Conservation (phyloP, 2,113 vertebrate species). For the Cervus canadensis region DNA sequence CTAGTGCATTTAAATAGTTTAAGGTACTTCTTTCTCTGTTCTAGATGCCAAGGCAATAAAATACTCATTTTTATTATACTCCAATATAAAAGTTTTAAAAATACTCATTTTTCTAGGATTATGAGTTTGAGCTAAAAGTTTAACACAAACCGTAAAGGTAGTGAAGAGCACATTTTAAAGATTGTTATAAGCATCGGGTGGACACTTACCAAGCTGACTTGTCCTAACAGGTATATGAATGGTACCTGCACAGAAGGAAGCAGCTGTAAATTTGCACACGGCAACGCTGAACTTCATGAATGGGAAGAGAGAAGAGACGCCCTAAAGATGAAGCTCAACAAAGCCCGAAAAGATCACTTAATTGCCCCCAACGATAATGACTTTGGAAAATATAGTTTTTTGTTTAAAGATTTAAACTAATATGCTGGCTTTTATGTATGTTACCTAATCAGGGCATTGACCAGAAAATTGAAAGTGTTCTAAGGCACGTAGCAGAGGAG, state of each 20-base stretch:
- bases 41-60: background rate
- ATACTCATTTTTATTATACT: background rate
- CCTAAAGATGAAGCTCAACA: constrained; percentile 96
- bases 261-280: constrained; percentile 93
- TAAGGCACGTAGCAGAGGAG: constrained; percentile 81
- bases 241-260: constrained; percentile 90
- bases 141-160: background rate
- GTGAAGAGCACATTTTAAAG: background rate
- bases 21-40: background rate
- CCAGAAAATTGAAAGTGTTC: constrained; percentile 80
- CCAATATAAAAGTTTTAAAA: background rate
- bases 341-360: constrained; percentile 97
- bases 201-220: background rate
- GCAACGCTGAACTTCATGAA: constrained; percentile 92
- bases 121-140: background rate
- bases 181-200: background rate
- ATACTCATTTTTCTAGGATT: background rate
- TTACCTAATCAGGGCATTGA: constrained; percentile 82
- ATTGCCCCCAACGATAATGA: constrained; percentile 99
- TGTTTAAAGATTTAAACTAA: constrained; percentile 99
- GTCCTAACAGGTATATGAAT: constrained; percentile 86
- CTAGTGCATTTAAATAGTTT: background rate
- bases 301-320: constrained; percentile 95
- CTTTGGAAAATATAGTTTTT: constrained; percentile 99
- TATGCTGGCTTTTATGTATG: constrained; percentile 76